Percentiles rank a stretch among this genome's conserved stretches.
Evolutionary conservation across 2,797 vertebrate species (phyloP).

Genomic region (Simalia tracyae): DNA sequence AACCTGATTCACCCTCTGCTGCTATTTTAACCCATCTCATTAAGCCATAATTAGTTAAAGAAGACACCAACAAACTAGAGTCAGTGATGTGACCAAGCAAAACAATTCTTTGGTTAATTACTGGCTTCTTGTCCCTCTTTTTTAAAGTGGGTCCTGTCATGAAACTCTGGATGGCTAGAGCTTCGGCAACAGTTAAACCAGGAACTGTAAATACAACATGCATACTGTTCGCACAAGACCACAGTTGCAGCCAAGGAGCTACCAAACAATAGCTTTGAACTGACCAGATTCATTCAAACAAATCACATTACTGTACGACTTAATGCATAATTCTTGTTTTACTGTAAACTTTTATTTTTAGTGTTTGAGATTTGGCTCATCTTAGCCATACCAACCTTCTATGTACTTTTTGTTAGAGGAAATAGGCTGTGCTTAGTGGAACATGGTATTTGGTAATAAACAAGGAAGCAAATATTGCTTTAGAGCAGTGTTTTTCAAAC

Average conservation of each 20-base stretch:
- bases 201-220: neutral
- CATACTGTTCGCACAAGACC: neutral
- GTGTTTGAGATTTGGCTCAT: neutral
- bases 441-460: constrained; percentile 3
- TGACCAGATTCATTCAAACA: neutral
- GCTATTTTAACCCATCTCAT: neutral
- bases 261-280: neutral
- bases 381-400: neutral
- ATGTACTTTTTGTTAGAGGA: constrained; percentile 19
- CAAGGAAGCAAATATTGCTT: neutral
- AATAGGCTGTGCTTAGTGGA: constrained; percentile 6
- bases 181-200: neutral
- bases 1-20: neutral
- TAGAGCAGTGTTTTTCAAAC: neutral
- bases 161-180: neutral
- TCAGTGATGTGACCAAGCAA: neutral
- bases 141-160: neutral
- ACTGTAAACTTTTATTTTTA: neutral
- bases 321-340: neutral
- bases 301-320: neutral
- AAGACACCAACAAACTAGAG: neutral
- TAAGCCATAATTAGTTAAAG: neutral
- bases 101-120: neutral
- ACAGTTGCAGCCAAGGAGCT: neutral
- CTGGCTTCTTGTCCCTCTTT: neutral